Evolutionary conservation across 2,113 vertebrate species (phyloP), one percentile per base, ranked within the genome.

Genomic region (Ramphastos sulfuratus): DNA sequence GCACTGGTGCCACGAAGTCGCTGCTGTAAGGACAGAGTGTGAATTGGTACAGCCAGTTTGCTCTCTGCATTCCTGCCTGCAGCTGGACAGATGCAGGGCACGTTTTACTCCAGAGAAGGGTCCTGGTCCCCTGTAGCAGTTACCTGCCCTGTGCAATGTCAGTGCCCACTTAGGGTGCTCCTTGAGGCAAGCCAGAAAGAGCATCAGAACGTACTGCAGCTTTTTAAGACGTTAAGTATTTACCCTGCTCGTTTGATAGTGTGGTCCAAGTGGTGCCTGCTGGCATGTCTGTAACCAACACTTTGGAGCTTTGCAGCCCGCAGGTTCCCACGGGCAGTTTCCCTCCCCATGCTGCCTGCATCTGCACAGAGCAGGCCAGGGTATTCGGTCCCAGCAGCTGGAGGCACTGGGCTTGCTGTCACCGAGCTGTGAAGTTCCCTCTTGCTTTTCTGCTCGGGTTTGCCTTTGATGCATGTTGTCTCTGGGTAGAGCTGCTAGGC

Each of bases 401-500:
- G 65, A 74, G 81, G 52, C 50, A 64, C 58, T 55, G 55, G 50
- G 8, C 66, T 80, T 15, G 16, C 33, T 64, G 44, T 75, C 7
- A 1, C 1, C 1, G 18, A 90, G 80, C 85, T 37, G 56, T 65
- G 58, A 42, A 72, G 42, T 58, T 80, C 46, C 28, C 1, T 0
- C 44, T 74, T 48, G 31, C 56, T 91, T 93, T 85, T 77, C 67
- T 63, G 55, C 16, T 56, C 4, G 6, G 25, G 33, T 83, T 94
- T 93, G 56, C 74, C 50, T 79, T 33, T 69, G 59, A 44, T 67
- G 31, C 3, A 24, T 0, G 0, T 30, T 67, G 82, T 79, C 60
- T 89, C 72, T 74, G 67, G 35, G 60, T 91, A 67, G 85, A 92
- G 87, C 82, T 92, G 67, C 78, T 82, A 75, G 60, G 39, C 78